phyloP scores from a whole-genome alignment of 2,797 vertebrate species.

The Ptychadena robeensis region DNA sequence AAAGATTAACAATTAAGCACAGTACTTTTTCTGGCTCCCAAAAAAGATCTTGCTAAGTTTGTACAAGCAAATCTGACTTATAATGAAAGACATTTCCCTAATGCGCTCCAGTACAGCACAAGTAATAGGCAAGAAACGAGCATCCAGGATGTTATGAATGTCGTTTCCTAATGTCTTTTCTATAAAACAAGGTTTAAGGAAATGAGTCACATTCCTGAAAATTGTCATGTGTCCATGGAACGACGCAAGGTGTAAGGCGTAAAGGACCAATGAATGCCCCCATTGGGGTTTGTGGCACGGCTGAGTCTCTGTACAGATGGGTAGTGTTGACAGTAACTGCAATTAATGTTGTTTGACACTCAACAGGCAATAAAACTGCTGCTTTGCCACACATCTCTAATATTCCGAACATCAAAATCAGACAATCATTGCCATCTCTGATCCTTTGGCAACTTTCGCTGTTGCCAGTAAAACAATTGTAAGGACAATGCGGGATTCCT shows the following conservation, averaged over 20 bases:
- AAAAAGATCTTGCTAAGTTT: not conserved
- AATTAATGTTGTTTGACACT: not conserved
- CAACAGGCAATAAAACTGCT: not conserved
- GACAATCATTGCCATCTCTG: not conserved
- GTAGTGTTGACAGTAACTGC: constrained; percentile 22
- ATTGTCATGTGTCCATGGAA: constrained; percentile 29
- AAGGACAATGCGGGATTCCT: not conserved
- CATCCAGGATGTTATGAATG: constrained; percentile 58
- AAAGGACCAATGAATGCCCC: not conserved
- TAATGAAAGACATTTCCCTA: constrained; percentile 60
- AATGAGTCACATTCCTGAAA: constrained; percentile 56
- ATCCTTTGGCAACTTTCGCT: not conserved
- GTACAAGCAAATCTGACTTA: constrained; percentile 8
- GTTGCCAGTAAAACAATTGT: not conserved
- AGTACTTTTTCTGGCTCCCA: constrained; percentile 13
- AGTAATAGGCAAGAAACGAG: not conserved
- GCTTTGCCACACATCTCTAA: not conserved
- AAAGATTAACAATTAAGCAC: constrained; percentile 43
- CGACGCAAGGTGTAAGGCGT: constrained; percentile 28
- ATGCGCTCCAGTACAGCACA: constrained; percentile 6
- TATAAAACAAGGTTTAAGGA: constrained; percentile 43
- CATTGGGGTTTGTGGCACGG: constrained; percentile 25
- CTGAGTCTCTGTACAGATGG: not conserved
- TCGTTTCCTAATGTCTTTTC: constrained; percentile 51
- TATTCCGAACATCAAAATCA: not conserved